A percentile compares a stretch with the other conserved stretches of the same genome.
These are phyloP conservation scores for Poeciliopsis presidionis DNA, from an alignment of 2,797 vertebrate genomes.

Conservation along the genomic window DNA sequence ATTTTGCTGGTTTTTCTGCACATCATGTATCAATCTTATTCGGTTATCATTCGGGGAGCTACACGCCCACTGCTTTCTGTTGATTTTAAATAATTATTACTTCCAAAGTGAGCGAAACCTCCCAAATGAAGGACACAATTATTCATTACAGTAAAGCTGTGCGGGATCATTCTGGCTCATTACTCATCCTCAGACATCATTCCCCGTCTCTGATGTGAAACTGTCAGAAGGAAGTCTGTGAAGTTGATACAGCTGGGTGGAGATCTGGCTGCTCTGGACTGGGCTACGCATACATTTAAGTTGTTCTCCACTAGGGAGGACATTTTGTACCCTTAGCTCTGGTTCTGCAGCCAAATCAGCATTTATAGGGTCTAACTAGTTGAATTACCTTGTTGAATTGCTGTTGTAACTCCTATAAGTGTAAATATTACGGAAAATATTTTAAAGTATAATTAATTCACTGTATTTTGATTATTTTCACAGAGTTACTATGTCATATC, in stretches of 20 bases:
- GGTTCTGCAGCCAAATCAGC: constrained; percentile 6
- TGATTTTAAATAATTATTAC: constrained; percentile 62
- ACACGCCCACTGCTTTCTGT: constrained; percentile 49
- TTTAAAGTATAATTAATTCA: background rate
- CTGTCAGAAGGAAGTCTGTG: constrained; percentile 45
- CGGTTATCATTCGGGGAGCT: constrained; percentile 23
- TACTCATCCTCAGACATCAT: constrained; percentile 59
- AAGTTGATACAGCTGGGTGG: constrained; percentile 47
- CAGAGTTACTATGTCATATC: background rate
- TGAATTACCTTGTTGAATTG: background rate
- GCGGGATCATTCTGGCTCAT: constrained; percentile 50
- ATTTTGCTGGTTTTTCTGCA: constrained; percentile 11
- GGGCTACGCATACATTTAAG: background rate
- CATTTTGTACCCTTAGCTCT: constrained; percentile 10
- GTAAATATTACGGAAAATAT: background rate
- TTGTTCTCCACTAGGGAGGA: background rate
- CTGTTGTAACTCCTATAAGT: background rate
- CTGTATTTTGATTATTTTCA: background rate
- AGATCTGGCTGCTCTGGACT: constrained; percentile 36
- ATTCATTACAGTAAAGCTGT: constrained; percentile 56
- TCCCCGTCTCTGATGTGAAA: constrained; percentile 44
- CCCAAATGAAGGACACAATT: constrained; percentile 55
- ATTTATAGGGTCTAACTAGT: background rate
- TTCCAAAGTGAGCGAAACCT: constrained; percentile 47
- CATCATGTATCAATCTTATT: constrained; percentile 40